phyloP scores from a whole-genome alignment of 2,113 vertebrate genomes.

The Octodon degus region DNA sequence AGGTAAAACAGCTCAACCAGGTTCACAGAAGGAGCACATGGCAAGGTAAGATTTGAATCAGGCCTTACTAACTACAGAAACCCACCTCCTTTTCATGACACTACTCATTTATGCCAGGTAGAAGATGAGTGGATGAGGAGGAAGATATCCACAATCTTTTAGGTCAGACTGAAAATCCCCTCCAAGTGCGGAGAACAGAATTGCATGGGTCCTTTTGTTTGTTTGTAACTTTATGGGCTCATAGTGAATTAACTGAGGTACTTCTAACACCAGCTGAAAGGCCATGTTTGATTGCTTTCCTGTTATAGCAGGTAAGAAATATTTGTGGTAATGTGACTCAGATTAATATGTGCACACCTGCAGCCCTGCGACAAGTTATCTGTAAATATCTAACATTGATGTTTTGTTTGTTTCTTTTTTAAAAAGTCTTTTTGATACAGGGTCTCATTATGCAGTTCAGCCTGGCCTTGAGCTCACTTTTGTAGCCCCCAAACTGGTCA shows the following conservation, averaged over 20 bases:
- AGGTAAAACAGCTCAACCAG: neutral
- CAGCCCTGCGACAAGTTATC: neutral
- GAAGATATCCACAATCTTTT: neutral
- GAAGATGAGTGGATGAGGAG: neutral
- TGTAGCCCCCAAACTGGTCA: too few relatives aligned
- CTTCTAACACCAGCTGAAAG: neutral
- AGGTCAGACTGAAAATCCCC: neutral
- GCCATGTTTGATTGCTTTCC: constrained; percentile 4
- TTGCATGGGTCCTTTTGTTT: neutral
- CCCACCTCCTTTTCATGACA: neutral
- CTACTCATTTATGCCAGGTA: neutral
- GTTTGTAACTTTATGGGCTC: neutral
- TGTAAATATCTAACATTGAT: neutral
- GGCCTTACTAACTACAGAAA: neutral
- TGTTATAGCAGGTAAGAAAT: neutral
- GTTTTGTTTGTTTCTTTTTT: neutral
- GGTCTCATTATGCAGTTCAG: too few relatives aligned
- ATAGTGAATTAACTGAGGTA: constrained; percentile 25
- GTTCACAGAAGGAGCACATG: neutral
- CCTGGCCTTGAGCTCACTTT: too few relatives aligned
- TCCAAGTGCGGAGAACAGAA: neutral
- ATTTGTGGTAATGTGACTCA: neutral
- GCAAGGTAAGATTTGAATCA: constrained; percentile 8
- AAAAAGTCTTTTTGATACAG: too few relatives aligned
- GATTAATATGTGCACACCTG: neutral